Base-by-base conservation (phyloP, 1,140 invertebrate species). In the Copidosoma floridanum region DNA sequence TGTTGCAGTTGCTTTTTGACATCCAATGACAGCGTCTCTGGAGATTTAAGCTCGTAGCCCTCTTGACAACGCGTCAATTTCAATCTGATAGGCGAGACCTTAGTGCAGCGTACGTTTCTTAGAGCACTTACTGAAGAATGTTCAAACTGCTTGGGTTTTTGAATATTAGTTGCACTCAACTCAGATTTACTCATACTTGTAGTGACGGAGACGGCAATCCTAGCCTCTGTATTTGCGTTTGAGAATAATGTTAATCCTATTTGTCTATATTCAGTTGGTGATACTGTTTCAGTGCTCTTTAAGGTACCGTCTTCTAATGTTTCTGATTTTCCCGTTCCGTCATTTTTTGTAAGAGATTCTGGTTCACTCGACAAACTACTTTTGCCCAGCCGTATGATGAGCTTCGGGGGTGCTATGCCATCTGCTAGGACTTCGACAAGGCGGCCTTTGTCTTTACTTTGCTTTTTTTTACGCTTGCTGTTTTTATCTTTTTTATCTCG, bases 21-120 rank as follows among this genome's bases (percentile, higher is more conserved):
- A 48, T 44, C 29, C 44, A 26, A 16, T 18, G 10, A 7, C 51
- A 5, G 57, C 12, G 66, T 68, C 58, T 66, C 66, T 47, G 73
- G 76, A 53, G 74, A 74, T 65, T 81, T 84, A 24, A 84, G 77
- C 60, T 83, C 80, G 56, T 84, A 85, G 35, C 91, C 91, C 64
- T 90, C 86, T 20, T 89, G 85, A 65, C 88, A 89, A 35, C 91
- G 83, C 1, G 89, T 84, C 54, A 93, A 75, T 84, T 93, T 94
- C 80, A 94, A 85, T 52, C 89, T 84, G 57, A 94, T 90, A 1
- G 91, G 90, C 27, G 87, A 86, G 40, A 87, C 82, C 79, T 89
- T 89, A 12, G 83, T 83, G 58, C 85, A 84, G 61, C 85, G 82
- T 59, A 85, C 79, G 71, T 85, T 84, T 48, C 82, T 82, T 59